A percentile compares a stretch with the other conserved stretches of the same genome.
Evolutionary conservation across 1,140 invertebrate genomes (phyloP).

Genomic region (Philotrypesis tridentata): DNA sequence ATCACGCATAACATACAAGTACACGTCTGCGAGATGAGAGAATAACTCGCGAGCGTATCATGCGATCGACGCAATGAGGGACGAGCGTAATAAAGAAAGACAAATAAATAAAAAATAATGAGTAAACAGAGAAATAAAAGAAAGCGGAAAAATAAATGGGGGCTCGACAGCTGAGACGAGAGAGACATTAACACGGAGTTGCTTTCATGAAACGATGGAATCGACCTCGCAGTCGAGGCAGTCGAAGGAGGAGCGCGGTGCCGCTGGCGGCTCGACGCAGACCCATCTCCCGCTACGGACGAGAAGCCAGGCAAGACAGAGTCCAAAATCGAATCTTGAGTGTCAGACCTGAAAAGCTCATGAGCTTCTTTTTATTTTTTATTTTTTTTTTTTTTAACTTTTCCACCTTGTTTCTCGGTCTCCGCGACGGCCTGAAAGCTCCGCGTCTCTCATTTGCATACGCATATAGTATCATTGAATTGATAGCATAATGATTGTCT

Average conservation of each 20-base stretch:
- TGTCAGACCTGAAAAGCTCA: slow-evolving; percentile 53
- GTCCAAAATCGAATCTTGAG: slow-evolving; percentile 70
- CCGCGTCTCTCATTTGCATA: neutral
- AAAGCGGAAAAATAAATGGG: neutral
- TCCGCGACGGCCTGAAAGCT: slow-evolving; percentile 7
- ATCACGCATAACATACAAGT: neutral
- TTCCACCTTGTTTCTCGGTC: neutral
- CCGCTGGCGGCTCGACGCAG: slow-evolving; percentile 62
- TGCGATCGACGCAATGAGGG: neutral
- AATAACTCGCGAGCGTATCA: neutral
- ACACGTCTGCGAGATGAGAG: neutral
- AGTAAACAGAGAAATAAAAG: neutral
- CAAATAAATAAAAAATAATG: neutral
- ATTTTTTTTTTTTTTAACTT: too few species aligned
- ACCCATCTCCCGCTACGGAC: slow-evolving; percentile 70
- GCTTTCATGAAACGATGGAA: slow-evolving; percentile 73
- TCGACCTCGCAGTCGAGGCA: neutral
- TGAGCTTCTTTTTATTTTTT: too few species aligned
- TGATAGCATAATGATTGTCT: too few species aligned
- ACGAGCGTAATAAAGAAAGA: neutral
- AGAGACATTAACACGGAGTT: slow-evolving; percentile 68
- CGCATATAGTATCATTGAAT: too few species aligned
- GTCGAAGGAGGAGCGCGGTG: slow-evolving; percentile 5
- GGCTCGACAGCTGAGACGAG: slow-evolving; percentile 27
- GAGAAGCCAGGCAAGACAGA: slow-evolving; percentile 71